phyloP scores from a whole-genome alignment of 1,140 invertebrate species.

The Chionoecetes opilio region DNA sequence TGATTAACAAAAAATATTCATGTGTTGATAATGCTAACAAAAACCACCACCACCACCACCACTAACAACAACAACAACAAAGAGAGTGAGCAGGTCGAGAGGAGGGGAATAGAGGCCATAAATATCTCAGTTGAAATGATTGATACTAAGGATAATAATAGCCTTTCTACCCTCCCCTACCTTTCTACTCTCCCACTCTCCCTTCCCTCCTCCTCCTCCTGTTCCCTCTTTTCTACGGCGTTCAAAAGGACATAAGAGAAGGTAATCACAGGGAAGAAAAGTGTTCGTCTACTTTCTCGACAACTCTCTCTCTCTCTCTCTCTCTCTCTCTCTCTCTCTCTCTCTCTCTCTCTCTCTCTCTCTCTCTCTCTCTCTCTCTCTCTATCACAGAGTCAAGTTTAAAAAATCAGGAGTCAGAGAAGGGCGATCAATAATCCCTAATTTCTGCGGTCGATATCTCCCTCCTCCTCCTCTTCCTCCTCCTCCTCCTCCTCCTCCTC shows the following conservation, averaged over 20 bases:
- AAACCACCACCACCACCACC: background rate
- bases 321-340: background rate
- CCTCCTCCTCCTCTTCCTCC: background rate
- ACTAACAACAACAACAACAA: background rate
- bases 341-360: background rate
- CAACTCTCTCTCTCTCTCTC: background rate
- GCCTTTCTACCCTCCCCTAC: background rate
- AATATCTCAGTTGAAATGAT: background rate
- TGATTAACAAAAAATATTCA: too few species aligned
- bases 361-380: too few species aligned
- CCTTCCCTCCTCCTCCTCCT: background rate
- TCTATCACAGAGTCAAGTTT: too few species aligned
- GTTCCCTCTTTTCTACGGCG: background rate
- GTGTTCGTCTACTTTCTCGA: background rate
- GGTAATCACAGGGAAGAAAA: too few species aligned
- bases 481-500: background rate
- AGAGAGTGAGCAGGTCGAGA: too few species aligned
- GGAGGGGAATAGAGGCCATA: background rate
- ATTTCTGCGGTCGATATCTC: background rate
- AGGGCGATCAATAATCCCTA: too few species aligned
- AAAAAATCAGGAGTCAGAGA: too few species aligned
- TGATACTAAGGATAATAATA: background rate
- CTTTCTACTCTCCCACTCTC: background rate
- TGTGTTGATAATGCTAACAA: too few species aligned
- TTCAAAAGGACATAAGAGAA: too few species aligned